Evolutionary conservation across 2,113 vertebrate species (phyloP).

Genomic region (Abramis brama): DNA sequence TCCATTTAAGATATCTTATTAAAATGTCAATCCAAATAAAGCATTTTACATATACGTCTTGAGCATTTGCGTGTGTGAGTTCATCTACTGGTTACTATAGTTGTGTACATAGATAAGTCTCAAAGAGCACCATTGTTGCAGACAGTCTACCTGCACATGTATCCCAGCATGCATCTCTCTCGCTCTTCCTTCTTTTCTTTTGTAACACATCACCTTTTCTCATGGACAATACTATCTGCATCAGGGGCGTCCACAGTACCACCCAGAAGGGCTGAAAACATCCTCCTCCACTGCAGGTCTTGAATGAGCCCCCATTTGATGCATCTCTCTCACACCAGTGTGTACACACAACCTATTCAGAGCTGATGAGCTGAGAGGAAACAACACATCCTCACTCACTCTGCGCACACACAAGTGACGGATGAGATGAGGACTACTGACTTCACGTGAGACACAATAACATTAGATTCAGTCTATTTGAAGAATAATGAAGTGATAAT

Average conservation of each 20-base stretch:
- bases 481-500: conserved; percentile 11
- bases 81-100: not conserved
- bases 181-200: conserved; percentile 44
- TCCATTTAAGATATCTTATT: not conserved
- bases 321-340: conserved; percentile 44
- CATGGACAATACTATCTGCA: conserved; percentile 53
- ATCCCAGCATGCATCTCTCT: conserved; percentile 44
- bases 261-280: conserved; percentile 58
- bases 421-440: not conserved
- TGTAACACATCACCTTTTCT: conserved; percentile 52
- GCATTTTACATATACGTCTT: not conserved
- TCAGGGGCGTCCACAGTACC: conserved; percentile 45
- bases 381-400: conserved; percentile 42
- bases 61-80: not conserved
- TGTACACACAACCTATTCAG: conserved; percentile 53
- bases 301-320: conserved; percentile 63
- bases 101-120: not conserved
- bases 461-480: not conserved
- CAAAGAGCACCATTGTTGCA: not conserved
- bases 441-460: not conserved
- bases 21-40: conserved; percentile 23
- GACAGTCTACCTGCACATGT: conserved; percentile 37
- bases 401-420: conserved; percentile 1
- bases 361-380: conserved; percentile 30
- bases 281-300: conserved; percentile 46